Base-by-base conservation (phyloP, 2,888 invertebrate genomes). In the Chelonus formosanus region DNA sequence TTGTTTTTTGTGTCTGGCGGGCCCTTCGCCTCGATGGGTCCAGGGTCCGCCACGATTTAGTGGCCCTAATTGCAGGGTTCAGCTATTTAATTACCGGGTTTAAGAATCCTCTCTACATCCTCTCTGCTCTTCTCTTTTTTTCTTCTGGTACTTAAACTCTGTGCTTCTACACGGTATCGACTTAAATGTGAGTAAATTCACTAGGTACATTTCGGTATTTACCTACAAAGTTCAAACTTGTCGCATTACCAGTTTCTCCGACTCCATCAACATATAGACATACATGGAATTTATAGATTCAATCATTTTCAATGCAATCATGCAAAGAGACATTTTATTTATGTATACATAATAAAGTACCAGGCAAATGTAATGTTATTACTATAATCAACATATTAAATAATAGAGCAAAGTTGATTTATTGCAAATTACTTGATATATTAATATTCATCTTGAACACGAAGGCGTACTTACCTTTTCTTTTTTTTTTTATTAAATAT, bases 41-140 rank as follows among this genome's bases (percentile, higher is more conserved):
- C 81, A 85, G 86, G 87, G 87, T 85, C 85, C 86, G 88, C 88
- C 88, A 88, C 89, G 89, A 91, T 91, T 91, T 91, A 91, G 91
- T 90, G 91, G 88, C 90, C 90, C 89, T 91, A 91, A 91, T 91
- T 91, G 91, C 89, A 91, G 91, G 91, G 91, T 91, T 89, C 88
- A 87, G 87, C 89, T 88, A 89, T 90, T 91, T 91, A 91, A 91
- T 91, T 91, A 91, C 90, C 90, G 90, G 87, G 86, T 85, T 87
- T 85, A 86, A 77, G 83, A 69, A 76, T 73, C 75, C 74, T 70
- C 62, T 70, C 70, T 53, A 60, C 70, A 44, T 68, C 68, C 73
- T 71, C 72, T 63, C 75, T 72, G 71, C 55, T 55, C 43, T 52
- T 32, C 36, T 35, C 34, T 35, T 58, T n/a, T 47, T 35, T 35